Base-by-base conservation (phyloP, 2,797 vertebrate genomes). In the Petrocephalus sullivani region DNA sequence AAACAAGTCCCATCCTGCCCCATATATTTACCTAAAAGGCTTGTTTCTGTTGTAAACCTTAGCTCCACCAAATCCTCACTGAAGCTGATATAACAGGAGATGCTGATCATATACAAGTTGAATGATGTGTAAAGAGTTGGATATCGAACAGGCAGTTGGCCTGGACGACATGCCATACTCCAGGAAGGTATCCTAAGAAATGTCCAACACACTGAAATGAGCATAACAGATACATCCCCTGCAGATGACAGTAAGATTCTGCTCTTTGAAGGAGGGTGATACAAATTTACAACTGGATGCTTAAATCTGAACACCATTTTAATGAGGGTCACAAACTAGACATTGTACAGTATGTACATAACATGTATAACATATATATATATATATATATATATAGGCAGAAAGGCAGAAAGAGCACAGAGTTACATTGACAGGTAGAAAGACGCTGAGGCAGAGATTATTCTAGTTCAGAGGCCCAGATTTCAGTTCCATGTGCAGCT, bases 1-100 rank as follows among this genome's bases (percentile, higher is more conserved):
- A 81, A 81, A n/a, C 75, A 49, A 81, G 75, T 81, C 37, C 41
- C 41, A 49, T 21, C 75, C 16, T 81, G 75, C 41, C 71, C 37
- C 71, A 67, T 78, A n/a, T 78, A 46, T 78, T 78, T 78, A 78
- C 71, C 75, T 46, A 81, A 81, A 81, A 46, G 41, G 41, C 41
- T 81, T 81, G 16, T 49, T 49, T 81, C 1, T 81, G 16, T 81
- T 81, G n/a, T n/a, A 81, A n/a, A 81, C 41, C 75, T 49, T 5
- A 81, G 2, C 75, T 81, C 75, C 75, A 81, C 75, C 75, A 81
- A 49, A 37, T 16, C 16, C 49, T 81, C 16, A 81, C 75, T 81
- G 41, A 81, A 49, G 75, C 37, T n/a, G 75, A 49, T 49, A n/a
- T 81, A 49, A 81, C 75, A 49, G 16, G 41, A 81, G 16, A 81